A percentile compares a stretch with the other conserved stretches of the same genome.
Evolutionary conservation across 1,140 invertebrate genomes (phyloP).

Genomic region (Brachionus angularis): DNA sequence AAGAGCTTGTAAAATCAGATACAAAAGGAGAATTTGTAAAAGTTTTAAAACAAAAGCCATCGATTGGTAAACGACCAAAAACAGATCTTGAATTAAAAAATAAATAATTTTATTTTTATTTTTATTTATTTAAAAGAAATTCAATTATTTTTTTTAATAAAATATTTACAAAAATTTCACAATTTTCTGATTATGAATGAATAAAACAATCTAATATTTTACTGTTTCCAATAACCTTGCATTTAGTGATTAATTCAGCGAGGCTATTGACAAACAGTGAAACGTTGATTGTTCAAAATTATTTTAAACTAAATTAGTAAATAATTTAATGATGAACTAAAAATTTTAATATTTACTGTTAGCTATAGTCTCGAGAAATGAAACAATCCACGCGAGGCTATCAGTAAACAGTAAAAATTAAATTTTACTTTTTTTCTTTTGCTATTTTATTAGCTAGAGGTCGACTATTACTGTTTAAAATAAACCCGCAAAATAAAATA

Average conservation of each 20-base stretch:
- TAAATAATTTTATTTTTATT: too few relatives aligned
- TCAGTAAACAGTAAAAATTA: slow-evolving; percentile 29
- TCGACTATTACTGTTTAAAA: slow-evolving; percentile 31
- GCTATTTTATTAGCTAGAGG: neutral
- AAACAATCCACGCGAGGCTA: slow-evolving; percentile 28
- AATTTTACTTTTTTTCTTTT: neutral
- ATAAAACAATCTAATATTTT: neutral
- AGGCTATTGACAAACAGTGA: slow-evolving; percentile 42
- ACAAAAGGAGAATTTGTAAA: too few relatives aligned
- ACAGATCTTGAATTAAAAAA: too few relatives aligned
- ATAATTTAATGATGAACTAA: neutral
- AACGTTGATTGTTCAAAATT: neutral
- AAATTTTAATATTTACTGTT: slow-evolving; percentile 7
- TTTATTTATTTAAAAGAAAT: too few relatives aligned
- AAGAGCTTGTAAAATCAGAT: too few relatives aligned
- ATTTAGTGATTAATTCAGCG: slow-evolving; percentile 6
- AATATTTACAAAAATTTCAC: neutral
- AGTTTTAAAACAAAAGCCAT: too few relatives aligned
- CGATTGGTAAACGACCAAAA: too few relatives aligned
- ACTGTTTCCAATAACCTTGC: slow-evolving; percentile 34
- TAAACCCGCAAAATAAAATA: neutral
- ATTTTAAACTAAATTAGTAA: neutral
- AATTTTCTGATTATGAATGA: neutral
- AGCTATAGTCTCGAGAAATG: slow-evolving; percentile 12
- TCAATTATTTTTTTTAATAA: neutral